Evolutionary conservation across 2,888 invertebrate genomes (phyloP), one percentile per base, ranked within the genome.

Genomic region (Mesorhabditis belari): DNA sequence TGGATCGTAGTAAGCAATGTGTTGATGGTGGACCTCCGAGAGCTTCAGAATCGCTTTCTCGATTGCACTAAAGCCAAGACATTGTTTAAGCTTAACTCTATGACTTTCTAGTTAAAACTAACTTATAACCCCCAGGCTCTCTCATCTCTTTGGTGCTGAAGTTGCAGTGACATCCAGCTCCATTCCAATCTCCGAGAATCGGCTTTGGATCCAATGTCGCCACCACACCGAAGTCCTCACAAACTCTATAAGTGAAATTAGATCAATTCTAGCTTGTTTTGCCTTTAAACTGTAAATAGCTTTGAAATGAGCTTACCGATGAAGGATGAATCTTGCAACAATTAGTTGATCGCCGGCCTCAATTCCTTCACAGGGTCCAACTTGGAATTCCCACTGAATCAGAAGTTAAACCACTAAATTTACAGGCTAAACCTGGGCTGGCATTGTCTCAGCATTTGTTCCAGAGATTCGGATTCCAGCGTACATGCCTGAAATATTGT

Each of bases 141-240:
- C 95, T 86, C 95, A 95, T 95, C 28, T 86, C 85, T 80, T 88
- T 87, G 0, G 94, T 95, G 12, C 92, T 93, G 85, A 92, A 93
- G 84, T 95, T 96, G 62, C 90, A 90, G 81, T 95, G 94, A 0
- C 92, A 92, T 0, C 94, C 95, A 52, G 95, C 91, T 2, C 92
- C 67, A 81, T 92, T 92, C 92, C 92, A 92, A 81, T 90, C 89
- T n/a, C 73, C 75, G 24, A 64, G 60, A 27, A 71, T 64, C 53
- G 83, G 83, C 66, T 84, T 84, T 24, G 84, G 84, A 72, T 84
- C 83, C 63, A 84, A 77, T 55, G 82, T 79, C 29, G 65, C 62
- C 3, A 82, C 75, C 4, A 84, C 80, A n/a, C 83, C 83, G 65
- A 82, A 84, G 55, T 84, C 83, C 67, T 84, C 84, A 44, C 83